phyloP scores from a whole-genome alignment of 2,113 vertebrate species.

The Gracilinanus agilis region DNA sequence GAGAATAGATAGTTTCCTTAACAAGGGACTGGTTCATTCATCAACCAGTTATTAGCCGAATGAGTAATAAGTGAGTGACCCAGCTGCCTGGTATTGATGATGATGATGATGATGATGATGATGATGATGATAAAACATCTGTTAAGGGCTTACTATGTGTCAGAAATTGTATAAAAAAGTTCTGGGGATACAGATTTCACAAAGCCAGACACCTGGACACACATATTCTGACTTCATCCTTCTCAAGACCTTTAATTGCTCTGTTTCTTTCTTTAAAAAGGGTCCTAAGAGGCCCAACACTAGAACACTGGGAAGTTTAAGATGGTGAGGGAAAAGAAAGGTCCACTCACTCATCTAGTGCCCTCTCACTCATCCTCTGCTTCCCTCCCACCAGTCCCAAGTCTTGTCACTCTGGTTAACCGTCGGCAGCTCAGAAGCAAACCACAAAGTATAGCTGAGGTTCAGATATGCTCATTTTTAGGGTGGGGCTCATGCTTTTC shows the following conservation, averaged over 20 bases:
- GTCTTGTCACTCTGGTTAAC: slow-evolving; percentile 39
- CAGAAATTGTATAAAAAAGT: background rate
- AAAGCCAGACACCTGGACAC: background rate
- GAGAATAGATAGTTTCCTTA: background rate
- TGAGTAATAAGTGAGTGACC: background rate
- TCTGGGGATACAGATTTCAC: background rate
- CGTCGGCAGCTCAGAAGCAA: slow-evolving; percentile 67
- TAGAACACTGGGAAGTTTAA: background rate
- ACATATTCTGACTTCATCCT: background rate
- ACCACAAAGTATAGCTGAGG: slow-evolving; percentile 78
- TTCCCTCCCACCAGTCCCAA: background rate
- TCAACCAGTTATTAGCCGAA: background rate
- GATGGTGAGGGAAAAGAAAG: background rate
- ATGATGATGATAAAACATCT: background rate
- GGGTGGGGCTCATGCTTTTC: slow-evolving; percentile 74
- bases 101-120: background rate
- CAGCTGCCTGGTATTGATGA: background rate
- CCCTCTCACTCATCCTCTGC: background rate
- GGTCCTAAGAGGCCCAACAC: background rate
- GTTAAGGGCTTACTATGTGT: background rate
- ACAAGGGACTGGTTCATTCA: background rate
- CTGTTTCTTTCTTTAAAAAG: background rate
- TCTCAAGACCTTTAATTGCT: background rate
- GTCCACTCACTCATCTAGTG: background rate
- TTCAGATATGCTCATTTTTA: slow-evolving; percentile 74